Evolutionary conservation across 23 tunicate genomes (phyloP).

Genomic region (Styela clava): DNA sequence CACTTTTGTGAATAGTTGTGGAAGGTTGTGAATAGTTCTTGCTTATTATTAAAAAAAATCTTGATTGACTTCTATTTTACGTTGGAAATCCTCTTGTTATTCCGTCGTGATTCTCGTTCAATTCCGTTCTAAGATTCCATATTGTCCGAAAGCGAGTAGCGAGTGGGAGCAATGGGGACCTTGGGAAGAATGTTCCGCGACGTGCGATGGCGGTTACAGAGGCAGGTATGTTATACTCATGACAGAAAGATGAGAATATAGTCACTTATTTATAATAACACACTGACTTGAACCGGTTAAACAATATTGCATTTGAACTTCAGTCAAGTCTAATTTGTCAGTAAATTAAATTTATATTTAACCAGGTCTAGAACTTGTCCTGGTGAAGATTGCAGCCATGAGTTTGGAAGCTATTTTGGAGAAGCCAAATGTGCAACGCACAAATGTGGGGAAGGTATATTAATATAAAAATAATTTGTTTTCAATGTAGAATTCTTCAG

Average conservation of each 20-base stretch:
- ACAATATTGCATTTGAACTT: too few relatives aligned
- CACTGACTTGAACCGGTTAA: too few relatives aligned
- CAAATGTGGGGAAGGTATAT: conserved; percentile 4
- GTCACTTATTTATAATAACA: too few relatives aligned
- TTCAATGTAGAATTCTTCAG: not conserved
- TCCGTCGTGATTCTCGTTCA: too few relatives aligned
- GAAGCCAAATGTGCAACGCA: not conserved
- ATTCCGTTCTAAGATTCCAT: not conserved
- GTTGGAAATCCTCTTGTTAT: too few relatives aligned
- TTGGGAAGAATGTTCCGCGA: not conserved
- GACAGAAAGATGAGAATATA: too few relatives aligned
- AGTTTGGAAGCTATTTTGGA: not conserved
- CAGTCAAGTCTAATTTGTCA: too few relatives aligned
- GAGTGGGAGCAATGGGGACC: conserved; percentile 16
- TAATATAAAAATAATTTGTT: not conserved
- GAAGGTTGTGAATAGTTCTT: too few relatives aligned
- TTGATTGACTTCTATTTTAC: too few relatives aligned
- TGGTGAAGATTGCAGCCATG: not conserved
- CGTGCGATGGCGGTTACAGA: not conserved
- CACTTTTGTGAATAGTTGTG: not conserved
- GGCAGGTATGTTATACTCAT: not conserved
- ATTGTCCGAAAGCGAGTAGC: not conserved
- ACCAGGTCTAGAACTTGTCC: conserved; percentile 3
- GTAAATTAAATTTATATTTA: too few relatives aligned
- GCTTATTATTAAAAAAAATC: too few relatives aligned